Percentiles rank a stretch among this genome's conserved stretches.
These are phyloP conservation scores for Laterallus jamaicensis DNA, from an alignment of 2,113 vertebrate species.

Conservation along the genomic window DNA sequence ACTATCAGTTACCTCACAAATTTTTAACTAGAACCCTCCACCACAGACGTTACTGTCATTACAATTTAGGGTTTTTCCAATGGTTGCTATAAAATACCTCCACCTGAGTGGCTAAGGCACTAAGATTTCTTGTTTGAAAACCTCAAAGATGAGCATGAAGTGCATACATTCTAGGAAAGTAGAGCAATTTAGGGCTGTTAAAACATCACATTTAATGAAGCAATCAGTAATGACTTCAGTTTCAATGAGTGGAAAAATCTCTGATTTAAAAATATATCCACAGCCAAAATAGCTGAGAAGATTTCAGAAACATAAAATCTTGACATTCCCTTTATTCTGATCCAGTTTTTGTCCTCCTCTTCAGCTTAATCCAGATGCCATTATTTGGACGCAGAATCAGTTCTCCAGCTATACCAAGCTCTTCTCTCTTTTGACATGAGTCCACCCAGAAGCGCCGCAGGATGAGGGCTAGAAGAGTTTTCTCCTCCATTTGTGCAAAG, in stretches of 20 bases:
- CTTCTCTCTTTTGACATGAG: no score
- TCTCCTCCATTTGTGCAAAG: no score
- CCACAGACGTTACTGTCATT: neutral
- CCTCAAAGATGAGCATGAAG: neutral
- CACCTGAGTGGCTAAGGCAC: neutral
- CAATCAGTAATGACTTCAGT: neutral
- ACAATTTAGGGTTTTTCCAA: neutral
- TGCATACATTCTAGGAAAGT: neutral
- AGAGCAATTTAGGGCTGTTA: neutral
- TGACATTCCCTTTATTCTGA: neutral
- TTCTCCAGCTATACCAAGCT: constrained; percentile 80
- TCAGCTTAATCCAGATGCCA: constrained; percentile 88
- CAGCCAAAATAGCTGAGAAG: neutral
- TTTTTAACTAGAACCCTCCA: neutral
- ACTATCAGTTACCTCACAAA: neutral
- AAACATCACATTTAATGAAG: neutral
- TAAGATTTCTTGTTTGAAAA: neutral
- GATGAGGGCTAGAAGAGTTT: no score
- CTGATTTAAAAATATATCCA: neutral
- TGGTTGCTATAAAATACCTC: neutral
- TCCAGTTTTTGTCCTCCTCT: constrained; percentile 62
- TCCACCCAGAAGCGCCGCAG: no score
- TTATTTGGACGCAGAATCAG: constrained; percentile 88
- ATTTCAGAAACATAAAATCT: neutral
- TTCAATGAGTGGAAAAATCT: neutral